Percentiles rank a stretch among this genome's conserved stretches.
These are phyloP conservation scores for Apamea anceps DNA, from an alignment of 2,888 invertebrate species.

Conservation along the genomic window DNA sequence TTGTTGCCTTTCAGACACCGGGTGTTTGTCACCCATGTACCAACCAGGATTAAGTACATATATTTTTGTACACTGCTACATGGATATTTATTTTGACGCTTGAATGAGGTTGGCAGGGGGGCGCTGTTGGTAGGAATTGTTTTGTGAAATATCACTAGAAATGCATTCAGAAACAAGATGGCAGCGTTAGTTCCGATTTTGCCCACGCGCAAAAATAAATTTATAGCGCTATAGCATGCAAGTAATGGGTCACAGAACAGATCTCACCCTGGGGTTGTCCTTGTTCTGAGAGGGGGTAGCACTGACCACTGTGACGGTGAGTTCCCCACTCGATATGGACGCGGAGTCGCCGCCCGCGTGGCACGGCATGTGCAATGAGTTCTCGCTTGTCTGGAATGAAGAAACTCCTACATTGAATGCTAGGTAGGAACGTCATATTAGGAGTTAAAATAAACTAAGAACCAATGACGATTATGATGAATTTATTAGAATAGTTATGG, in stretches of 20 bases:
- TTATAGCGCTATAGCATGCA: neutral
- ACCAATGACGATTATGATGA: no score
- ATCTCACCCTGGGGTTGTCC: slow-evolving; percentile 69
- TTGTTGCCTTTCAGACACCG: no score
- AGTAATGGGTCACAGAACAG: slow-evolving; percentile 2
- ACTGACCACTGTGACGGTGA: slow-evolving; percentile 68
- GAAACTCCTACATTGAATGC: slow-evolving; percentile 20
- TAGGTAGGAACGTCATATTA: slow-evolving; percentile 12
- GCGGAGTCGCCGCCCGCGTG: slow-evolving; percentile 74
- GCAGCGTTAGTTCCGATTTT: neutral
- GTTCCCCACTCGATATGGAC: slow-evolving; percentile 78
- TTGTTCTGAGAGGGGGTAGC: slow-evolving; percentile 52
- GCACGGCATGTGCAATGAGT: slow-evolving; percentile 72
- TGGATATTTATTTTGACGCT: neutral
- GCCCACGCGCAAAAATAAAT: neutral
- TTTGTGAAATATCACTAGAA: neutral
- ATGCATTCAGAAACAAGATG: neutral
- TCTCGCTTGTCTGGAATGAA: slow-evolving; percentile 78
- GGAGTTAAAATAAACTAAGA: slow-evolving; percentile 1
- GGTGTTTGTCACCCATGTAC: no score
- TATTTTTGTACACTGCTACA: no score
- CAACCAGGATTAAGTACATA: no score
- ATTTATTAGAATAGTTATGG: no score
- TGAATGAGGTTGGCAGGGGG: neutral
- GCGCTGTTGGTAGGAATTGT: neutral